A percentile compares a stretch with the other conserved stretches of the same genome.
Conservation (phyloP, 1,140 invertebrate species). For the Calosoma granatense region DNA sequence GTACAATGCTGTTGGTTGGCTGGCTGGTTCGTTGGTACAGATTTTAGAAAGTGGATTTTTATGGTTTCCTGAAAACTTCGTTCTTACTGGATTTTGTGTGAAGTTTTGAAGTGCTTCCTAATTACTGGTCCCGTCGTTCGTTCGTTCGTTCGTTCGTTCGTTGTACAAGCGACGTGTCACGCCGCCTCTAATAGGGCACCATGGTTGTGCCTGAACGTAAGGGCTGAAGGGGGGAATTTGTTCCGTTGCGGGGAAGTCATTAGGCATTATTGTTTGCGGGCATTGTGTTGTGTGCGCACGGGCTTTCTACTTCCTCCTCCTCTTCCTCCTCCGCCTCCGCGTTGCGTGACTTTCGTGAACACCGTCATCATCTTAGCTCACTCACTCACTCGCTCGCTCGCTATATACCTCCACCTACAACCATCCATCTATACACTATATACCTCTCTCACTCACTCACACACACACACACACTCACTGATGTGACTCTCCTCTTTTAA, state of each 20-base stretch:
- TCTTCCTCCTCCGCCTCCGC: not conserved
- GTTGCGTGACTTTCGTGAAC: not conserved
- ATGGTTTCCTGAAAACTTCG: not conserved
- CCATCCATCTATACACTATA: no score
- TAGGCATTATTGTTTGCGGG: slow-evolving; percentile 6
- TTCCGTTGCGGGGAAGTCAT: not conserved
- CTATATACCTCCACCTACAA: no score
- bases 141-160: not conserved
- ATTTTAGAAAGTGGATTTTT: slow-evolving; percentile 5
- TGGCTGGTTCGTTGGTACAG: not conserved
- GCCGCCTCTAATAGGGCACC: no score
- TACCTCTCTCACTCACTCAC: no score
- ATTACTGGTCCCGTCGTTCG: not conserved
- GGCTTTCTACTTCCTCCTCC: no score
- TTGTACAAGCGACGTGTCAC: not conserved
- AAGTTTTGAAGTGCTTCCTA: slow-evolving; percentile 9
- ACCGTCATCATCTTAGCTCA: no score
- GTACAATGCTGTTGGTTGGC: no score
- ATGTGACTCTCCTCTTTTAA: no score
- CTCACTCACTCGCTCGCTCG: no score
- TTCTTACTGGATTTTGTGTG: not conserved
- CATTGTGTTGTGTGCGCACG: not conserved
- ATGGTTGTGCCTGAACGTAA: no score
- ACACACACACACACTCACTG: no score
- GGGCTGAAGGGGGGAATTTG: not conserved